Base-by-base conservation (phyloP, 2,113 vertebrate species). In the Misgurnus anguillicaudatus region DNA sequence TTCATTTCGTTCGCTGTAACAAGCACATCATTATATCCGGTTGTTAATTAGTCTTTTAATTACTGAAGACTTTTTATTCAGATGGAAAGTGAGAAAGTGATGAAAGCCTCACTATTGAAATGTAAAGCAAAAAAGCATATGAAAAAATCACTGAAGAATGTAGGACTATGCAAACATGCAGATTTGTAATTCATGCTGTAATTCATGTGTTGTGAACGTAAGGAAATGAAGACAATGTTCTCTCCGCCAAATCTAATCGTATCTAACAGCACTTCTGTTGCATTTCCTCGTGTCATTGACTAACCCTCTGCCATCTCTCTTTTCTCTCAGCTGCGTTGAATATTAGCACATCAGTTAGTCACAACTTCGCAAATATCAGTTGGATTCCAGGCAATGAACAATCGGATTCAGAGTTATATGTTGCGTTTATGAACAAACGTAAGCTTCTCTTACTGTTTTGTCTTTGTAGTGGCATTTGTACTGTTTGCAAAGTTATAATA, bases 341-440 rank as follows among this genome's bases (percentile, higher is more conserved):
- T 69, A 85, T 92, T 88, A 91, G 87, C 82, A 87, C 83, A 77
- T 88, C 88, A 71, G 88, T 90, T 86, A 84, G 86, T 60, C 82
- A 88, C 87, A 87, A 85, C 85, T 89, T 85, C 79, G 90, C 88
- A 86, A 93, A 93, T 86, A 91, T 92, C 89, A 92, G 89, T 88
- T 90, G 91, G 90, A 88, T 89, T 71, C 83, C 84, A 21, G 87
- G 80, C 80, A 88, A 81, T 78, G 86, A 84, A 78, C 83, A 80
- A 48, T 83, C n/a, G 87, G 85, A 86, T 60, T 80, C 85, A 65
- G 80, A 90, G 81, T 88, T 91, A 84, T 89, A 88, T 80, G 85
- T 91, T 83, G 88, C 90, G 55, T 88, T 89, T 80, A 88, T 67
- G 87, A 90, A 91, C 78, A 90, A 88, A 79, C 82, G 86, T 90